Percentiles rank a stretch among this genome's conserved stretches.
Conservation (phyloP, 2,113 vertebrate species). For the Aplodontia rufa region DNA sequence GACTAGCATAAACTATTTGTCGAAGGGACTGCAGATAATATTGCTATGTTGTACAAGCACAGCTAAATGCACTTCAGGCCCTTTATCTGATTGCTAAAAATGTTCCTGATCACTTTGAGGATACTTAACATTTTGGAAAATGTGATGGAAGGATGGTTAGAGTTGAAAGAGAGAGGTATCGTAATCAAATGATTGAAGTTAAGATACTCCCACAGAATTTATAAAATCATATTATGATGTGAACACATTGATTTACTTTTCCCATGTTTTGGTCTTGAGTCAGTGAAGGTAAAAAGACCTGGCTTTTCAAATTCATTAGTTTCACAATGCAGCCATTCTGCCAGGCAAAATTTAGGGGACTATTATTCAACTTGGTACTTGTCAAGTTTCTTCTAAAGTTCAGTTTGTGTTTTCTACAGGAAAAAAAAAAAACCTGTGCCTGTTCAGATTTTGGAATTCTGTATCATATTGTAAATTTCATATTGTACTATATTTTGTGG, state of each 20-base stretch:
- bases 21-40: background rate
- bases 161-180: background rate
- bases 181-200: background rate
- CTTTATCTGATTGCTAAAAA: background rate
- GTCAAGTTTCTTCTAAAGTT: background rate
- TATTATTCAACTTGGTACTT: too few relatives aligned
- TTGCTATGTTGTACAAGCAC: background rate
- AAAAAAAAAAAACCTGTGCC: background rate
- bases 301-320: background rate
- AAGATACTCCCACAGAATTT: background rate
- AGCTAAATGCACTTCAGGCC: background rate
- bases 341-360: background rate
- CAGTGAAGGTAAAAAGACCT: background rate
- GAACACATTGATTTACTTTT: background rate
- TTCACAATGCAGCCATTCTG: background rate
- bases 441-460: background rate
- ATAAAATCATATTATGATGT: background rate
- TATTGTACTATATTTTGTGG: background rate
- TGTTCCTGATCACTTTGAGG: background rate
- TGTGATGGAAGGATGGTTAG: background rate
- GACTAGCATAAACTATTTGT: background rate
- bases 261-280: background rate
- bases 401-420: background rate
- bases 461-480: background rate
- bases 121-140: too few relatives aligned